phyloP scores from a whole-genome alignment of 2,888 invertebrate genomes.

The Stenodema calcarata region DNA sequence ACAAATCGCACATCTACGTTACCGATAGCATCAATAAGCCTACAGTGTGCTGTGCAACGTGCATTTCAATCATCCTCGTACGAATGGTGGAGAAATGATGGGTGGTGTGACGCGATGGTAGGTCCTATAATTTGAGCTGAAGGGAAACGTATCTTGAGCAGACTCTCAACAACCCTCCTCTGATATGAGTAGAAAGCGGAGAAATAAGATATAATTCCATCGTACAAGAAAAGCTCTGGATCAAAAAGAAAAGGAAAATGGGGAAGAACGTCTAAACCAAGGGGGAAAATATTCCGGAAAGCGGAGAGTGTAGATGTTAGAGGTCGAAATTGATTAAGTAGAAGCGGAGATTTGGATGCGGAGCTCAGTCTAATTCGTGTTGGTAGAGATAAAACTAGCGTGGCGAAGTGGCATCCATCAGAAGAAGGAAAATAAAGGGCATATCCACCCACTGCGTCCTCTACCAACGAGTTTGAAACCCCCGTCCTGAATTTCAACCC shows the following conservation, averaged over 20 bases:
- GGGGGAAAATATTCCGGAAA: neutral
- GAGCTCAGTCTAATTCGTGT: slow-evolving; percentile 47
- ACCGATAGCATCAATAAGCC: no score
- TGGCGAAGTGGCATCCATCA: slow-evolving; percentile 48
- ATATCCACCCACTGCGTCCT: neutral
- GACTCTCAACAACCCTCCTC: neutral
- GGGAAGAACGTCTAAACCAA: neutral
- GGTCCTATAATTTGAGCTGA: neutral
- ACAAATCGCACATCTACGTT: no score
- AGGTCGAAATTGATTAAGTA: slow-evolving; percentile 48
- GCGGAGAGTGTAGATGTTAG: neutral
- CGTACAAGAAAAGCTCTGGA: neutral
- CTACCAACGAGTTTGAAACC: slow-evolving; percentile 7
- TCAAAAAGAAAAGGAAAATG: neutral
- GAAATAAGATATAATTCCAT: neutral
- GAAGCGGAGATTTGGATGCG: slow-evolving; percentile 46
- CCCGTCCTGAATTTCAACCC: slow-evolving; percentile 31
- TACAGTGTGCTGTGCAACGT: no score
- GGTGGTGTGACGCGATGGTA: no score
- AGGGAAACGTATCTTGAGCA: neutral
- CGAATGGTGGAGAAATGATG: no score
- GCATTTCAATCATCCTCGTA: no score
- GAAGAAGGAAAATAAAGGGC: slow-evolving; percentile 29
- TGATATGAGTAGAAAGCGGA: neutral
- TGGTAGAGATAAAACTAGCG: slow-evolving; percentile 45